Percentiles rank a stretch among this genome's conserved stretches.
These are phyloP conservation scores for Heterochromis multidens DNA, from an alignment of 2,113 vertebrate genomes.

Conservation along the genomic window DNA sequence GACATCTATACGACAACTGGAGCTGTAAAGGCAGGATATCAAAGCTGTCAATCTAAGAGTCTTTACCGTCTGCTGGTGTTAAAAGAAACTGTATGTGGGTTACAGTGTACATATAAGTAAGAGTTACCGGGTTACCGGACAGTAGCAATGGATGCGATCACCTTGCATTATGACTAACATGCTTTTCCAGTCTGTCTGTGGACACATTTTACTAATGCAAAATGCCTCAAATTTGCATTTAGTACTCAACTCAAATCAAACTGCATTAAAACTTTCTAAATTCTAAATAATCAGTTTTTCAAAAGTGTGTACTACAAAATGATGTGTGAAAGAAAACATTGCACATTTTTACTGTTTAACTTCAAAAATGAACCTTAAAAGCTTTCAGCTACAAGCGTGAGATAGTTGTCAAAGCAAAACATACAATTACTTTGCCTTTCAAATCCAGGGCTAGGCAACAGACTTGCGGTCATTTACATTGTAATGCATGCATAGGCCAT, in stretches of 20 bases:
- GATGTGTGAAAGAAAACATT: background rate
- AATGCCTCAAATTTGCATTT: constrained; percentile 59
- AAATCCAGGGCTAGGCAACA: constrained; percentile 35
- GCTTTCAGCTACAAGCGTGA: background rate
- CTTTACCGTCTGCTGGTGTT: background rate
- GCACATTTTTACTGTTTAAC: background rate
- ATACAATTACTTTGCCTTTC: constrained; percentile 44
- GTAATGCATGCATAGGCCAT: background rate
- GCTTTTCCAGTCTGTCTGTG: background rate
- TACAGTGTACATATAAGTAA: background rate
- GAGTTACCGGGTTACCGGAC: background rate
- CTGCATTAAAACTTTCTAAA: background rate
- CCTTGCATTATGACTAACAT: background rate
- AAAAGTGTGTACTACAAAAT: background rate
- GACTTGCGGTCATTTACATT: constrained; percentile 42
- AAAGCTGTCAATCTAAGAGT: background rate
- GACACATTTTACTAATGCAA: constrained; percentile 64
- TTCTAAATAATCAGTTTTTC: background rate
- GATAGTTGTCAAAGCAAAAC: background rate
- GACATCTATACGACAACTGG: background rate
- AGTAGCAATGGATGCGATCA: background rate
- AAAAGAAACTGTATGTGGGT: background rate
- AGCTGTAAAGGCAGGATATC: background rate
- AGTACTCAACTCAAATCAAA: background rate
- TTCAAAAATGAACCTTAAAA: background rate